A percentile compares a stretch with the other conserved stretches of the same genome.
Evolutionary conservation across 2,888 invertebrate genomes (phyloP).

Genomic region (Homarus gammarus): DNA sequence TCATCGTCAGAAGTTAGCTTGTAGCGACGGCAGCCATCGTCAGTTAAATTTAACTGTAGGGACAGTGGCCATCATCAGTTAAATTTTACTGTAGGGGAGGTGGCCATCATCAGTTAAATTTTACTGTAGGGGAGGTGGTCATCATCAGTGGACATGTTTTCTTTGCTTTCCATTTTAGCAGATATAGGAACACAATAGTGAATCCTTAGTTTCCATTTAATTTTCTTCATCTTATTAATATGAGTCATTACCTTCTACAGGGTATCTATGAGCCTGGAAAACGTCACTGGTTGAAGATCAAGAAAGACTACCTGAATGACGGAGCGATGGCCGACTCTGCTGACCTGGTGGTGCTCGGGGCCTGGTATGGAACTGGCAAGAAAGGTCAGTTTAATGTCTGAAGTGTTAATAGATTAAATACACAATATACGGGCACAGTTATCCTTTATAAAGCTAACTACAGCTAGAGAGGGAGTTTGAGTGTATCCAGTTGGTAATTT

Average conservation of each 20-base stretch:
- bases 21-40: too few relatives aligned
- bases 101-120: too few relatives aligned
- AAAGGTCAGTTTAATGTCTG: constrained; percentile 81
- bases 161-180: not conserved
- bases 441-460: not conserved
- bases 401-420: not conserved
- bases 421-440: too few relatives aligned
- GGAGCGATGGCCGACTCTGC: constrained; percentile 97
- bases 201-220: too few relatives aligned
- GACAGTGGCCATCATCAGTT: too few relatives aligned
- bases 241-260: constrained; percentile 78
- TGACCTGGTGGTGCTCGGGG: constrained; percentile 95
- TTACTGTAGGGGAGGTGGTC: too few relatives aligned
- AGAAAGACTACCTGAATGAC: constrained; percentile 95
- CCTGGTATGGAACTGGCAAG: constrained; percentile 96
- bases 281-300: constrained; percentile 96
- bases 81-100: too few relatives aligned
- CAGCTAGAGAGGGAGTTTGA: not conserved
- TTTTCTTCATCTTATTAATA: too few relatives aligned
- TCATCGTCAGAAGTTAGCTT: too few relatives aligned
- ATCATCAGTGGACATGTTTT: too few relatives aligned
- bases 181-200: too few relatives aligned
- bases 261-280: constrained; percentile 82
- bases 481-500: not conserved
- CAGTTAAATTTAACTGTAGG: too few relatives aligned